Base-by-base conservation (phyloP, 2,113 vertebrate genomes). In the Terrapene triunguis region DNA sequence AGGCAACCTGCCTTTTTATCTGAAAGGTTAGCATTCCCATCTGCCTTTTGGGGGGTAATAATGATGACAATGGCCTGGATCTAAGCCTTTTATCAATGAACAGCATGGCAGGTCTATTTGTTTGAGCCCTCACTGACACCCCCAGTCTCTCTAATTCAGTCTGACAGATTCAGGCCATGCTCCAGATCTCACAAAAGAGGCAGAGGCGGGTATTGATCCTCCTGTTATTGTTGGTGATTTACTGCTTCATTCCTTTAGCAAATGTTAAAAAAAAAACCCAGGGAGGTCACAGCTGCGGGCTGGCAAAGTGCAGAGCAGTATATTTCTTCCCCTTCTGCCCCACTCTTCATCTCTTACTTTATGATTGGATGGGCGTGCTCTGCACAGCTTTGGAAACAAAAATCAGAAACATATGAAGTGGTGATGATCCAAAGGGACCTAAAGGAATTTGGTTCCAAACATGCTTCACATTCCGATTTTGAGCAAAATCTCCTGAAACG, bases 121-220 rank as follows among this genome's bases (percentile, higher is more conserved):
- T 98, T 96, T 96, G 96, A 98, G 95, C 96, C 90, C 79, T 97
- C 90, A 84, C 94, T 97, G 97, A 98, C 94, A 98, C 94, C 92
- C 96, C 79, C 97, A 91, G 93, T 96, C 97, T 97, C 97, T 97
- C 98, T 98, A 99, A 99, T 98, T 98, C 89, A 97, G 96, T 94
- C 95, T 99, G 99, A 99, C 99, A 99, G 98, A 99, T 99, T 98
- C 97, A 98, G 99, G 98, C 98, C 99, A 97, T 83, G 96, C 97
- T 98, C 98, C 97, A 98, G 97, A 98, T 97, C 97, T 98, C 98
- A 98, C 98, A 98, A 98, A 99, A 98, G 98, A 97, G 96, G 96
- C 92, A 93, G 97, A 97, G 98, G 98, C 92, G 94, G 96, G 87
- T 98, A 99, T 99, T 98, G 98, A 99, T 99, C 98, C 97, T 97